phyloP scores from a whole-genome alignment of 1,140 invertebrate species.

The Euglossa dilemma region DNA sequence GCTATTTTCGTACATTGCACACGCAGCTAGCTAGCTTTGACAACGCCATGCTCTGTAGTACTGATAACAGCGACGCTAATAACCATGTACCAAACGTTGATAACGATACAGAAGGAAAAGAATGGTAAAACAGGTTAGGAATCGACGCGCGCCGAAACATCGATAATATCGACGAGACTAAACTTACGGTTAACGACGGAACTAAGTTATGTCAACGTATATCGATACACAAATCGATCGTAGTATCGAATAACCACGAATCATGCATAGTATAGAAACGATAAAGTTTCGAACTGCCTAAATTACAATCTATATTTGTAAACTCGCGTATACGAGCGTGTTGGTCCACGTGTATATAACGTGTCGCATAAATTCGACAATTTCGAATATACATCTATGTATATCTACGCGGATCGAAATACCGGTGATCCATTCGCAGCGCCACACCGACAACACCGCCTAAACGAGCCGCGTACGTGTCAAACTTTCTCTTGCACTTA shows the following conservation, averaged over 20 bases:
- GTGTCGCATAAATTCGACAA: constrained; percentile 15
- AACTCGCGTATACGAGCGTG: neutral
- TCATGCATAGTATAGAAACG: neutral
- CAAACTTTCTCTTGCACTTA: neutral
- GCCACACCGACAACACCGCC: neutral
- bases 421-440: constrained; percentile 16
- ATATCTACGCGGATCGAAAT: neutral
- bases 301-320: neutral
- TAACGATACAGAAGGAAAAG: neutral
- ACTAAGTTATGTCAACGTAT: neutral
- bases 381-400: neutral
- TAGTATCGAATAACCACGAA: neutral
- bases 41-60: neutral
- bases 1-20: neutral
- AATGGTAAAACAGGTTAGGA: neutral
- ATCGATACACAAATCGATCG: neutral
- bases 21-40: neutral
- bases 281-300: neutral
- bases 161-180: neutral
- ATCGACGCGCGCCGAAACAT: neutral
- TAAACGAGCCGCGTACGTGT: neutral
- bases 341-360: neutral
- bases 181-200: too few species aligned
- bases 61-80: neutral
- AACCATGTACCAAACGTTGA: neutral